These are phyloP conservation scores for Xyrauchen texanus DNA, from an alignment of 2,113 vertebrate genomes.

Conservation along the genomic window DNA sequence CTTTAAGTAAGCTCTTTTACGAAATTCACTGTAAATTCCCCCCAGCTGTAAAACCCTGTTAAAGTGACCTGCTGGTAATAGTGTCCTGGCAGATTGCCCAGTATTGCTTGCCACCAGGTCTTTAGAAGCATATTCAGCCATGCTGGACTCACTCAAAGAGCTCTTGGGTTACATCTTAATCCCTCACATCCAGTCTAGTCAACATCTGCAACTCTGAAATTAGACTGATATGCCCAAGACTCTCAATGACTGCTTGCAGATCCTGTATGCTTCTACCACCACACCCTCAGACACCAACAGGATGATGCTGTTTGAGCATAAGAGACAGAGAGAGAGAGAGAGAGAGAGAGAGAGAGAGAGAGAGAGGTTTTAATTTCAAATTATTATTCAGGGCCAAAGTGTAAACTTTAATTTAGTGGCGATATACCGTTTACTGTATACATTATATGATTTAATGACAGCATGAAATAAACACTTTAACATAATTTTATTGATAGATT, in stretches of 20 bases:
- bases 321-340: too few relatives aligned
- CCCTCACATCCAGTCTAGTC: conserved; percentile 66
- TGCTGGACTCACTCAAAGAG: conserved; percentile 37
- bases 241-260: conserved; percentile 19
- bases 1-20: conserved; percentile 46
- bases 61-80: conserved; percentile 61
- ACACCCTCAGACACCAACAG: neutral
- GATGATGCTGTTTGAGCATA: too few relatives aligned
- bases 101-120: conserved; percentile 53
- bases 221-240: conserved; percentile 59
- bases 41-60: conserved; percentile 51
- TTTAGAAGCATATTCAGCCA: conserved; percentile 23
- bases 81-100: conserved; percentile 35
- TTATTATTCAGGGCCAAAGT: too few relatives aligned
- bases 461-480: too few relatives aligned
- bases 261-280: conserved; percentile 13
- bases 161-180: conserved; percentile 74
- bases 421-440: too few relatives aligned
- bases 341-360: too few relatives aligned
- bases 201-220: conserved; percentile 61
- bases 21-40: conserved; percentile 40
- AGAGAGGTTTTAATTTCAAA: too few relatives aligned
- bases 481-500: too few relatives aligned
- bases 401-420: too few relatives aligned
- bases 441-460: too few relatives aligned